A percentile compares a stretch with the other conserved stretches of the same genome.
These are phyloP conservation scores for Schizopygopsis malacanthus DNA, from an alignment of 2,797 vertebrate genomes.

Conservation along the genomic window DNA sequence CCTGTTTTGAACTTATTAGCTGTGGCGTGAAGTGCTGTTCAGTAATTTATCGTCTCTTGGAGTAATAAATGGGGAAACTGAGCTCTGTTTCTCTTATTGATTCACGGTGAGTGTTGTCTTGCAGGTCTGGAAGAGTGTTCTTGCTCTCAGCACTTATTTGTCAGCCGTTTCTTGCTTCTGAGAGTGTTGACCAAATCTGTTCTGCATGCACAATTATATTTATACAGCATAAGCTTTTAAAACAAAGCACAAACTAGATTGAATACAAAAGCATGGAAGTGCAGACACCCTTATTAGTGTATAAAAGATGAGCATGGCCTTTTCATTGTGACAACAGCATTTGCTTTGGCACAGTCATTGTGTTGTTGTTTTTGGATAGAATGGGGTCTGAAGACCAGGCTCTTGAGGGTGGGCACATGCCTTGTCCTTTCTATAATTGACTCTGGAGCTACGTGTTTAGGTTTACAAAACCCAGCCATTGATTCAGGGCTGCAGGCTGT, in stretches of 20 bases:
- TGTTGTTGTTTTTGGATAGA: slow-evolving; percentile 48
- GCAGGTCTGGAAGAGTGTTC: not conserved
- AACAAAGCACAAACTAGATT: slow-evolving; percentile 15
- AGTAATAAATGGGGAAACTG: slow-evolving; percentile 27
- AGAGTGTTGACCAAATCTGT: slow-evolving; percentile 36
- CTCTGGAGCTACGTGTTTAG: slow-evolving; percentile 72
- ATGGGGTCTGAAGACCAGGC: slow-evolving; percentile 70
- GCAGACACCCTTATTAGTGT: slow-evolving; percentile 8
- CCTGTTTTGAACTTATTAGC: slow-evolving; percentile 43
- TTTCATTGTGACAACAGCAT: slow-evolving; percentile 18
- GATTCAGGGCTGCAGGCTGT: slow-evolving; percentile 63
- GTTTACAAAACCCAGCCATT: slow-evolving; percentile 71
- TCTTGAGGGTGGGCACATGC: slow-evolving; percentile 56
- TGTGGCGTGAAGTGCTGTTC: slow-evolving; percentile 14
- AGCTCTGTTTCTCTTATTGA: slow-evolving; percentile 39
- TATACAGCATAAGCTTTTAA: slow-evolving; percentile 38
- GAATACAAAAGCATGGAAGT: slow-evolving; percentile 13
- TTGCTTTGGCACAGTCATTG: slow-evolving; percentile 17
- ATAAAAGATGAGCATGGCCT: not conserved
- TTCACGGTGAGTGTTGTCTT: slow-evolving; percentile 31
- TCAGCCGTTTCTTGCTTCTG: slow-evolving; percentile 10
- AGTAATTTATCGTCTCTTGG: slow-evolving; percentile 29
- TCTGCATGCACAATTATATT: slow-evolving; percentile 37
- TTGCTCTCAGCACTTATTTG: slow-evolving; percentile 36
- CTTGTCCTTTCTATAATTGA: slow-evolving; percentile 77